Base-by-base conservation (phyloP, 2,797 vertebrate species). In the Macropus fuliginosus region DNA sequence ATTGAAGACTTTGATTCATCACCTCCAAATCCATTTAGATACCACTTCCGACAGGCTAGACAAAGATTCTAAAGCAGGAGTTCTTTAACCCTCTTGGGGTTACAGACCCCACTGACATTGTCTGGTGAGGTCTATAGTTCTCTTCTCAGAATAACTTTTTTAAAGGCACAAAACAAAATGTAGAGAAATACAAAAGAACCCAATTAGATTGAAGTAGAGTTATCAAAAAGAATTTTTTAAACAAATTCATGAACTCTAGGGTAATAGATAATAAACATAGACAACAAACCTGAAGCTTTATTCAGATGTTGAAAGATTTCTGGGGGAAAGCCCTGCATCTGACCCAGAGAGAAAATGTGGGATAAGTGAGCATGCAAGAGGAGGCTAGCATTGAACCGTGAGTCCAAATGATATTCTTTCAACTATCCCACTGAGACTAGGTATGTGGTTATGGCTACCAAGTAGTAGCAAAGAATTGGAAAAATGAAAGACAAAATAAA, bases 1-100 rank as follows among this genome's bases (percentile, higher is more conserved):
- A 66, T 14, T 8, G 0, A 89, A 34, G 54, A 81, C 1, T 9
- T 31, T 12, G 5, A n/a, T 18, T 13, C 31, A 0, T 93, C 87
- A 18, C 90, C 54, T 91, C 50, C 92, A 57, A 54, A 92, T 59
- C 93, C 95, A 55, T 6, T 91, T 31, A 81, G 55, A 91, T 90
- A 94, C 91, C 66, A 56, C 40, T 92, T 66, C 56, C 31, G 54
- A 66, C 54, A 91, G 92, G 91, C 93, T n/a, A 87, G 56, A 93
- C 14, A 10, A 0, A 9, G 91, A 55, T 40, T 46, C 55, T 11
- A 9, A 55, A 81, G 56, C 21, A 34, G 0, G 34, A 34, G 62
- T 59, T 59, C 57, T 31, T 56, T 59, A 13, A 57, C 11, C 29
- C 28, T 59, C 29, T 59, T 31, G 6, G 62, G 29, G 14, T 5